Evolutionary conservation across 2,797 vertebrate genomes (phyloP).

Genomic region (Anguilla obscura): DNA sequence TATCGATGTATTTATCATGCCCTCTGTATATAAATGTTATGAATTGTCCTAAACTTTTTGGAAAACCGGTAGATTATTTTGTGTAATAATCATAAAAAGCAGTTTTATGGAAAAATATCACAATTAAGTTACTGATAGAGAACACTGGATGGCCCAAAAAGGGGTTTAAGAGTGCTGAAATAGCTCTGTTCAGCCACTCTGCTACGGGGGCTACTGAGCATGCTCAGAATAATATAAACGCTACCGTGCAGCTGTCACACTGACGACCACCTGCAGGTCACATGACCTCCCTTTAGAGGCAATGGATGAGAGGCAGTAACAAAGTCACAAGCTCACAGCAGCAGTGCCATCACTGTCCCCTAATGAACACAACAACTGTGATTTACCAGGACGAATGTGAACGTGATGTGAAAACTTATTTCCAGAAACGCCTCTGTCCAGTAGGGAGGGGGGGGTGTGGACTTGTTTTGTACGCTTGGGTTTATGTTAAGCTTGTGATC

Average conservation of each 20-base stretch:
- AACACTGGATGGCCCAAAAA: neutral
- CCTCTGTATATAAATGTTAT: neutral
- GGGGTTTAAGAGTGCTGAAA: neutral
- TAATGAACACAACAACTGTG: slow-evolving; percentile 50
- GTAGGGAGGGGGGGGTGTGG: neutral
- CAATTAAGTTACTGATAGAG: neutral
- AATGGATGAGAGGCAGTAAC: slow-evolving; percentile 25
- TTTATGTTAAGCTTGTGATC: neutral
- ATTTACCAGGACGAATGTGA: neutral
- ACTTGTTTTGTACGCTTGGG: neutral
- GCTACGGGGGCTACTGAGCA: slow-evolving; percentile 1
- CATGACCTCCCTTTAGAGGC: slow-evolving; percentile 37
- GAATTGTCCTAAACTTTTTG: neutral
- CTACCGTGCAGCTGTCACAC: slow-evolving; percentile 13
- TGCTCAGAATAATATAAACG: neutral
- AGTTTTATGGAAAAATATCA: slow-evolving; percentile 6
- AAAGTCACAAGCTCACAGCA: slow-evolving; percentile 35
- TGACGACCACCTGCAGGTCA: slow-evolving; percentile 14
- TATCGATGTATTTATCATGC: neutral
- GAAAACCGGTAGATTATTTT: slow-evolving; percentile 2
- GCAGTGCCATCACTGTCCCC: slow-evolving; percentile 45
- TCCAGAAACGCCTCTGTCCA: neutral
- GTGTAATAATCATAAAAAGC: neutral
- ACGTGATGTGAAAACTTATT: neutral
- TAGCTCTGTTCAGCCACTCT: neutral